These are phyloP conservation scores for Falco naumanni DNA, from an alignment of 2,797 vertebrate species.

Conservation along the genomic window DNA sequence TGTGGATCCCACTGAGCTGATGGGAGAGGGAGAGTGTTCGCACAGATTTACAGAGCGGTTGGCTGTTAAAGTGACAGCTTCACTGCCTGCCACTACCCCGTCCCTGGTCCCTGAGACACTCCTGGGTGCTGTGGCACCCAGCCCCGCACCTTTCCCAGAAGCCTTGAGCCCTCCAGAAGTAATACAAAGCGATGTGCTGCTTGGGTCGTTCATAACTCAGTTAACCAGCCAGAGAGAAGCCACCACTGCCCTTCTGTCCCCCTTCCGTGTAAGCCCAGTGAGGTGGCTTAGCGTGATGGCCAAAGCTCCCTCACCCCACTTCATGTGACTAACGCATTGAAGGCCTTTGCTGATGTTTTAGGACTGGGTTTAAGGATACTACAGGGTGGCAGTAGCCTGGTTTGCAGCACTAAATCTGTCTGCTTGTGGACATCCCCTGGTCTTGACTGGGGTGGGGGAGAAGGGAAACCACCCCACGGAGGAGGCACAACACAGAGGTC, in stretches of 20 bases:
- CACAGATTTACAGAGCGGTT: not conserved
- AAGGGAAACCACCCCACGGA: not conserved
- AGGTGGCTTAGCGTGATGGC: not conserved
- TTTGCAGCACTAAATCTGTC: not conserved
- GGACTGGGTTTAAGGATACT: not conserved
- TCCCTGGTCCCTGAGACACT: not conserved
- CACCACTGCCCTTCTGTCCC: not conserved
- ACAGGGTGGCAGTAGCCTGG: not conserved
- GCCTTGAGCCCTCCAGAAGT: not conserved
- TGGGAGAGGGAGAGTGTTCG: not conserved
- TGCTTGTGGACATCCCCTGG: not conserved
- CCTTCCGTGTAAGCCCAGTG: not conserved
- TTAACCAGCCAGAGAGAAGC: not conserved
- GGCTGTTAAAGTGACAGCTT: not conserved
- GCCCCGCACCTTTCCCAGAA: not conserved
- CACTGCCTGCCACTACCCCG: not conserved
- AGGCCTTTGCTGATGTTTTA: not conserved
- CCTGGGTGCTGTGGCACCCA: not conserved
- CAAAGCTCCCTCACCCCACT: not conserved
- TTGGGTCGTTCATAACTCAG: not conserved
- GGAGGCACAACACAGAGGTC: not conserved
- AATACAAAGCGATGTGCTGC: not conserved
- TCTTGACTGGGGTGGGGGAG: not conserved
- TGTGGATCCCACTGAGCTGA: not conserved
- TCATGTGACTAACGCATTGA: fast-evolving